phyloP scores from a whole-genome alignment of 2,797 vertebrate species.

The Pseudochaenichthys georgianus region DNA sequence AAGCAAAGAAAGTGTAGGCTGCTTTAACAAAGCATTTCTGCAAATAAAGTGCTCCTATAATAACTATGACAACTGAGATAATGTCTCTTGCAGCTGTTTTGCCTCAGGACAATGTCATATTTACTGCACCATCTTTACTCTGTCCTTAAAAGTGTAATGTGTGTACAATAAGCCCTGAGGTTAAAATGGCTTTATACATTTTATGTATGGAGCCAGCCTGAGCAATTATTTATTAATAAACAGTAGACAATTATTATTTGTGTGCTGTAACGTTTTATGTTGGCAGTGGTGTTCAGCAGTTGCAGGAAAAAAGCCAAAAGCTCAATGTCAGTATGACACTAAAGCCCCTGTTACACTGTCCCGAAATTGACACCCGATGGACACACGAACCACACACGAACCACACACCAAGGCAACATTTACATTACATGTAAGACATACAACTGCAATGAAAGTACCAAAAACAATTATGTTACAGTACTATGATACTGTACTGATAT shows the following conservation, averaged over 20 bases:
- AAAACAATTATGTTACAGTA: too few species aligned
- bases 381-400: too few species aligned
- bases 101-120: slow-evolving; percentile 55
- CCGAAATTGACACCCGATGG: too few species aligned
- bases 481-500: too few species aligned
- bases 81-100: slow-evolving; percentile 64
- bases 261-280: slow-evolving; percentile 1
- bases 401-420: too few species aligned
- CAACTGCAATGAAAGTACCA: too few species aligned
- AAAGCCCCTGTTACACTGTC: neutral
- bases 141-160: slow-evolving; percentile 42
- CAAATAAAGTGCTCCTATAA: slow-evolving; percentile 8
- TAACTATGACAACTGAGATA: slow-evolving; percentile 27
- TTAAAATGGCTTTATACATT: slow-evolving; percentile 28
- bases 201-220: slow-evolving; percentile 5
- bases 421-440: too few species aligned
- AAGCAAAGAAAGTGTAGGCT: slow-evolving; percentile 6
- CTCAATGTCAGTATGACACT: neutral
- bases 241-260: neutral
- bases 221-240: slow-evolving; percentile 29
- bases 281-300: slow-evolving; percentile 10
- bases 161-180: slow-evolving; percentile 36
- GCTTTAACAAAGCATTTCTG: slow-evolving; percentile 19
- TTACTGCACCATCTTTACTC: slow-evolving; percentile 14
- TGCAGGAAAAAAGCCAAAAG: slow-evolving; percentile 8